phyloP scores from a whole-genome alignment of 2,113 vertebrate species.

The Elephas maximus region DNA sequence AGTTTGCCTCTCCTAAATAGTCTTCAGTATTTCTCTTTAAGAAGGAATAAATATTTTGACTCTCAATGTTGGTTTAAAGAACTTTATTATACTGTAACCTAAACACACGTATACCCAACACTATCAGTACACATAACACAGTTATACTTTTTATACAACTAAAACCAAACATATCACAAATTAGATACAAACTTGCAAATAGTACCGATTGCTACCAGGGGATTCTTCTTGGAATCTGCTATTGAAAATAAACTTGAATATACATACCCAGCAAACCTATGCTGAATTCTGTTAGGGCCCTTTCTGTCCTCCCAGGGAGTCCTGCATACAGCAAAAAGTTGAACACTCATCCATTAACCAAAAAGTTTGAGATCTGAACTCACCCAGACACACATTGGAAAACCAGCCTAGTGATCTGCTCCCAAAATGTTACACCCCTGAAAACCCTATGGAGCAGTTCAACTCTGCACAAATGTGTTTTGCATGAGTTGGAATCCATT shows the following conservation, averaged over 20 bases:
- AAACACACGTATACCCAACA: not conserved
- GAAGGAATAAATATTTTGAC: not conserved
- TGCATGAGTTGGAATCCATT: not conserved
- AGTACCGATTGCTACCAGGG: not conserved
- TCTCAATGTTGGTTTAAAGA: conserved; percentile 32
- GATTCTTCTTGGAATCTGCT: conserved; percentile 15
- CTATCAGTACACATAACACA: not conserved
- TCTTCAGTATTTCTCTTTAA: conserved; percentile 15
- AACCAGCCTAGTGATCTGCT: too few relatives aligned
- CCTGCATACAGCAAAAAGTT: not conserved
- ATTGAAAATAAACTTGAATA: not conserved
- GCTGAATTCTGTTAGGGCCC: not conserved
- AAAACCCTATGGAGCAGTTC: not conserved
- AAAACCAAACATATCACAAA: conserved; percentile 47
- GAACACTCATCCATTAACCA: not conserved
- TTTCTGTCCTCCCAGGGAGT: not conserved
- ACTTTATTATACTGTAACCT: not conserved
- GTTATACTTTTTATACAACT: not conserved
- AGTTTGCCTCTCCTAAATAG: conserved; percentile 1
- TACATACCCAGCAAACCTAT: not conserved
- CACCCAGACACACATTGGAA: too few relatives aligned
- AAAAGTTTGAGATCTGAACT: not conserved
- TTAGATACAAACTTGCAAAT: conserved; percentile 39
- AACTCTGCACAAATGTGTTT: not conserved
- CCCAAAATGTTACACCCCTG: too few relatives aligned